phyloP scores from a whole-genome alignment of 2,888 invertebrate species.

The Reticulitermes lucifugus region DNA sequence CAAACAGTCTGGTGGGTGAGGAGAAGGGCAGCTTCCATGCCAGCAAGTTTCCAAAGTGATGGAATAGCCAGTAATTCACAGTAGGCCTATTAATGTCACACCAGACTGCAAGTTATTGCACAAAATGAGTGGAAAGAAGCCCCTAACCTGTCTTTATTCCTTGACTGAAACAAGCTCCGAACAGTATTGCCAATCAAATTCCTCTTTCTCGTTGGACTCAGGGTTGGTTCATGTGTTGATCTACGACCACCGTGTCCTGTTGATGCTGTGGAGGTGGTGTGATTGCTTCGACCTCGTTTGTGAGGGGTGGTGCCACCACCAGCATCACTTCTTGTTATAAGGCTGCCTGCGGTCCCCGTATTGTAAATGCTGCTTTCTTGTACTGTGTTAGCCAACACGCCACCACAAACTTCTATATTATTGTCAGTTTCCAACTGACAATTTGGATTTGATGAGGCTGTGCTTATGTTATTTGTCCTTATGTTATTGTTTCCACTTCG shows the following conservation, averaged over 20 bases:
- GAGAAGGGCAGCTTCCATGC: no score
- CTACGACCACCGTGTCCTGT: constrained; percentile 3
- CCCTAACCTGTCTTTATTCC: constrained; percentile 44
- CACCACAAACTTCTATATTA: constrained; percentile 17
- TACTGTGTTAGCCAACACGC: constrained; percentile 5
- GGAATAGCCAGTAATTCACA: no score
- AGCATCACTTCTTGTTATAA: constrained; percentile 34
- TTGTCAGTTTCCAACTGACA: constrained; percentile 22
- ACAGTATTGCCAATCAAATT: constrained; percentile 46
- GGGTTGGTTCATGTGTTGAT: constrained; percentile 28
- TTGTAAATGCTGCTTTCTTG: constrained; percentile 10
- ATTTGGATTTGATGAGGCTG: background rate
- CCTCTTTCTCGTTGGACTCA: constrained; percentile 50
- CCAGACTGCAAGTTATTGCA: no score
- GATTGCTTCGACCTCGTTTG: constrained; percentile 17
- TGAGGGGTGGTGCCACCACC: constrained; percentile 17
- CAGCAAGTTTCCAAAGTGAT: no score
- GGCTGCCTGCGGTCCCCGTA: constrained; percentile 39
- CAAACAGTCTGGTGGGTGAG: no score
- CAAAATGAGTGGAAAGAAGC: background rate
- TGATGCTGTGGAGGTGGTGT: constrained; percentile 12
- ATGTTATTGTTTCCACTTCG: constrained; percentile 53
- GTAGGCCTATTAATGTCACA: no score
- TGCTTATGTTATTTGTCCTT: constrained; percentile 29
- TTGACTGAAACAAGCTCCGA: constrained; percentile 47